Percentiles rank a stretch among this genome's conserved stretches.
These are phyloP conservation scores for Tylochromis polylepis DNA, from an alignment of 2,113 vertebrate species.

Conservation along the genomic window DNA sequence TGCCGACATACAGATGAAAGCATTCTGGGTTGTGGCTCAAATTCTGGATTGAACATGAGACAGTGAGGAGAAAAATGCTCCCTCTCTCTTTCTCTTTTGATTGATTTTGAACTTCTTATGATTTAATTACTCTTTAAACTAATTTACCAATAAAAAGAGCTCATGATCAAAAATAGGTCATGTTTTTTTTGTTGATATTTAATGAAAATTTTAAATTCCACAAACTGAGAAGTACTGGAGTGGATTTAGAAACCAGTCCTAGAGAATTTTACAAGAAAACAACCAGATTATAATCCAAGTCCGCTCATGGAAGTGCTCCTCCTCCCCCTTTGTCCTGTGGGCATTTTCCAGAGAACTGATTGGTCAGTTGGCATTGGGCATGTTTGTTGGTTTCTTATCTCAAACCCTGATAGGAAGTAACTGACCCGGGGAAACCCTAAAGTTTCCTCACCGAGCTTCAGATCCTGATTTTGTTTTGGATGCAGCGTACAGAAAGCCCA, in stretches of 20 bases:
- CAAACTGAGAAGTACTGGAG: neutral
- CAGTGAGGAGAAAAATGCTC: fast-evolving
- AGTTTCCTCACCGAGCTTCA: too few relatives aligned
- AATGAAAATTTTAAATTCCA: neutral
- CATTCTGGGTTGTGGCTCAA: neutral
- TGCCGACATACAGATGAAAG: neutral
- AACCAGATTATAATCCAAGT: fast-evolving
- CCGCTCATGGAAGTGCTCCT: neutral
- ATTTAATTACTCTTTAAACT: neutral
- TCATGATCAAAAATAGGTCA: neutral
- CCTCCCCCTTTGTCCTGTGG: neutral
- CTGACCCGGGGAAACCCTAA: fast-evolving
- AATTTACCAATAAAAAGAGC: neutral
- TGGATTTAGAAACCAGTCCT: neutral
- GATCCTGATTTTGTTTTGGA: too few relatives aligned
- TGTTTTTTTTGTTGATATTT: too few relatives aligned
- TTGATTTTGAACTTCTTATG: neutral
- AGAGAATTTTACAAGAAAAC: neutral
- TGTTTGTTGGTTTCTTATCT: neutral
- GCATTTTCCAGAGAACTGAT: fast-evolving
- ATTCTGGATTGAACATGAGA: neutral
- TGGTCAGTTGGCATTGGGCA: fast-evolving
- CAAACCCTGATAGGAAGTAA: neutral
- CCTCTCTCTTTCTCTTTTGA: neutral
- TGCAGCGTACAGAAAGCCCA: neutral